Conservation (phyloP, 1,140 invertebrate species). For the Drosophila novamexicana region DNA sequence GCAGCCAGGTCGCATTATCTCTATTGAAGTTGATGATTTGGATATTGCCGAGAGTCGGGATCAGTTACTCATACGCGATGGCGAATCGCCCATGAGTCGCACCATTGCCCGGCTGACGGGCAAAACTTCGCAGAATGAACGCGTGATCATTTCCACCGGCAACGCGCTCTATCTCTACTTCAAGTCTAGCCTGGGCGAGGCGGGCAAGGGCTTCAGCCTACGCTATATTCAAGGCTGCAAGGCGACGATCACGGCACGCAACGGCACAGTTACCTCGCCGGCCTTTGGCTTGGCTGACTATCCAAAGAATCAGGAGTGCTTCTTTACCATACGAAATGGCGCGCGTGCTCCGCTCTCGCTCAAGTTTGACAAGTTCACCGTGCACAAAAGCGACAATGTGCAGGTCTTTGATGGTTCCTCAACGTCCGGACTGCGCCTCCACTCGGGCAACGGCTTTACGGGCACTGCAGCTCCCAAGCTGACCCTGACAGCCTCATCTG, state of each 20-base stretch:
- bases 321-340: constrained; percentile 94
- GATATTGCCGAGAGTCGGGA: constrained; percentile 94
- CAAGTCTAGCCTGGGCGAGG: constrained; percentile 94
- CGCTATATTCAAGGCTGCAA: constrained; percentile 94
- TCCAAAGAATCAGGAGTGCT: constrained; percentile 96
- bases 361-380: constrained; percentile 93
- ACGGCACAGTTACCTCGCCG: constrained; percentile 94
- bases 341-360: constrained; percentile 93
- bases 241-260: constrained; percentile 91
- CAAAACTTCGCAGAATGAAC: constrained; percentile 90
- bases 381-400: constrained; percentile 94
- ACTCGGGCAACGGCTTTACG: constrained; percentile 95
- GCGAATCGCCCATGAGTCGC: constrained; percentile 92
- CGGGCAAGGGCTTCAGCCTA: constrained; percentile 95
- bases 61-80: constrained; percentile 95
- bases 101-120: constrained; percentile 94
- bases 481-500: constrained; percentile 95
- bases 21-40: constrained; percentile 95
- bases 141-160: constrained; percentile 95
- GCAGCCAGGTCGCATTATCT: constrained; percentile 94
- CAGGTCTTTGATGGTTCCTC: constrained; percentile 96
- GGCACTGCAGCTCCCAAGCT: constrained; percentile 90
- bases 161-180: constrained; percentile 96
- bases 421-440: constrained; percentile 92
- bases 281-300: constrained; percentile 93